A percentile compares a stretch with the other conserved stretches of the same genome.
phyloP scores from a whole-genome alignment of 2,797 vertebrate species.

The Erpetoichthys calabaricus region DNA sequence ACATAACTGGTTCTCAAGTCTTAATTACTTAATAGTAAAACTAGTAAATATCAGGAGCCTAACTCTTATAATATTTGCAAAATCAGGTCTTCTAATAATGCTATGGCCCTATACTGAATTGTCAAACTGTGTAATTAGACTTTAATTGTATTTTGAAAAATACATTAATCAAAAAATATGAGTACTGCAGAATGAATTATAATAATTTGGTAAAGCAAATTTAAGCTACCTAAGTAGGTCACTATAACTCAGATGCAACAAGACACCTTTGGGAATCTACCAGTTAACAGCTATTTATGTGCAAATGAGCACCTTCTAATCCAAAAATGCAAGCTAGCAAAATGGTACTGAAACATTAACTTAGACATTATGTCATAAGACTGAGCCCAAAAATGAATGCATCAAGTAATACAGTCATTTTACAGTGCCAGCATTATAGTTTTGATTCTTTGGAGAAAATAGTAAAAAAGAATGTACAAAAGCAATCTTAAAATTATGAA shows the following conservation, averaged over 20 bases:
- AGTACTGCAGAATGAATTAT: constrained; percentile 81
- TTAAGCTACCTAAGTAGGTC: constrained; percentile 86
- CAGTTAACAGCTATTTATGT: constrained; percentile 89
- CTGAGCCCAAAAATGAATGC: constrained; percentile 58
- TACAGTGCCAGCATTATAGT: neutral
- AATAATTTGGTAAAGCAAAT: constrained; percentile 85
- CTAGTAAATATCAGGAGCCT: constrained; percentile 58
- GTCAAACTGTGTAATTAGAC: constrained; percentile 80
- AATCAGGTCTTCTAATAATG: constrained; percentile 73
- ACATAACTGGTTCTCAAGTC: constrained; percentile 44
- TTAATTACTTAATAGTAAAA: constrained; percentile 56
- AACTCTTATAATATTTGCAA: constrained; percentile 87
- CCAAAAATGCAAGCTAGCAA: constrained; percentile 67
- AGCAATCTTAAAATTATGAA: neutral
- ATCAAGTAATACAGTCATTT: constrained; percentile 34
- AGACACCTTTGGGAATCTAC: constrained; percentile 70
- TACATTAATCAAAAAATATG: constrained; percentile 89
- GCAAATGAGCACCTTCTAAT: constrained; percentile 89
- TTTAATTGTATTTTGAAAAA: constrained; percentile 91
- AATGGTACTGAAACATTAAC: constrained; percentile 81
- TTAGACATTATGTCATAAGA: constrained; percentile 59
- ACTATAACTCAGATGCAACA: constrained; percentile 71
- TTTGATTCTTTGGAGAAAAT: neutral
- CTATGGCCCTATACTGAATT: constrained; percentile 70
- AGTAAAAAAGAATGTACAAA: constrained; percentile 1